Evolutionary conservation across 2,797 vertebrate genomes (phyloP).

Genomic region (Sebastes iracundus): DNA sequence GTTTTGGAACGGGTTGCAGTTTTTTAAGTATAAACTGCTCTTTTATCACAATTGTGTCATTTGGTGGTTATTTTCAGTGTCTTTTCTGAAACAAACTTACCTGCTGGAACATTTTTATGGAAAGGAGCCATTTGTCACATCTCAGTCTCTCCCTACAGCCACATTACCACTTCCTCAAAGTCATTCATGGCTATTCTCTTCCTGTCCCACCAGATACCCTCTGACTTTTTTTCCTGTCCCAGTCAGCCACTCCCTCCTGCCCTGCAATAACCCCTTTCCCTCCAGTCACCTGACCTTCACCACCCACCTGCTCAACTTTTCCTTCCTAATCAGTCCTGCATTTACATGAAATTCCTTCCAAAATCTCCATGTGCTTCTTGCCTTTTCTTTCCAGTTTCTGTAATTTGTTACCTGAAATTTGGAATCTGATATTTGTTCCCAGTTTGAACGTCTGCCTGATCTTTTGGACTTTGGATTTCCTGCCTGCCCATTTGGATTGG

Average conservation of each 20-base stretch:
- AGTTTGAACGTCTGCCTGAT: background rate
- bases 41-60: background rate
- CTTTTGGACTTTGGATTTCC: background rate
- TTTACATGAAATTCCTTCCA: background rate
- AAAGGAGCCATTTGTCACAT: background rate
- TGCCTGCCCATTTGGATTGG: background rate
- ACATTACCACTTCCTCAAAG: background rate
- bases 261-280: background rate
- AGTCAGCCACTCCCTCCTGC: background rate
- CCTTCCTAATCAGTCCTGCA: background rate
- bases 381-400: background rate
- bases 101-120: background rate
- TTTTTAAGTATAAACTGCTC: background rate
- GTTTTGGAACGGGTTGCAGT: background rate
- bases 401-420: background rate
- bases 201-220: background rate
- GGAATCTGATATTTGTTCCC: background rate
- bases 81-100: background rate
- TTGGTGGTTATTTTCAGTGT: background rate
- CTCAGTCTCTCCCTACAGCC: background rate
- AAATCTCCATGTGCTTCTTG: background rate
- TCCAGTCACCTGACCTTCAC: background rate
- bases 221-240: background rate
- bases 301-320: background rate
- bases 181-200: background rate